Percentiles rank a stretch among this genome's conserved stretches.
Evolutionary conservation across 2,888 invertebrate genomes (phyloP).

Genomic region (Dryomyza anilis): DNA sequence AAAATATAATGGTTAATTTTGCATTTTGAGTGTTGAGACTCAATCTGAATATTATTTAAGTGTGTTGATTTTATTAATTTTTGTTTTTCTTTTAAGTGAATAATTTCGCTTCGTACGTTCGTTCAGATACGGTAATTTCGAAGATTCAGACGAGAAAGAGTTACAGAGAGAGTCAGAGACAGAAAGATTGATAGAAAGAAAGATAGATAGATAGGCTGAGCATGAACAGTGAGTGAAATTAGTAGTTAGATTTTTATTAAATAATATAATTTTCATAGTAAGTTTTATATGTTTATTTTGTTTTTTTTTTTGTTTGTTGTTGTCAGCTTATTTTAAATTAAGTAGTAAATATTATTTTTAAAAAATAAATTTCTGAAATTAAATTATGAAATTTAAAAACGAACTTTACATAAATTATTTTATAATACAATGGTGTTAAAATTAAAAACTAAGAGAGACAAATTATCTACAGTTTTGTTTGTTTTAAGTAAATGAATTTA

Average conservation of each 20-base stretch:
- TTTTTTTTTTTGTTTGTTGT: background rate
- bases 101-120: background rate
- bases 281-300: background rate
- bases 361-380: too few relatives aligned
- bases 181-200: too few relatives aligned
- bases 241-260: slow-evolving; percentile 11
- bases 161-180: too few relatives aligned
- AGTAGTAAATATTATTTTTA: slow-evolving; percentile 1
- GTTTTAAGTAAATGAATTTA: slow-evolving; percentile 45
- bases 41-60: too few relatives aligned
- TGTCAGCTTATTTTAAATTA: background rate
- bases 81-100: background rate
- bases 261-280: slow-evolving; percentile 5
- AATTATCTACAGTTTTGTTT: slow-evolving; percentile 8
- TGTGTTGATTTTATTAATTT: too few relatives aligned
- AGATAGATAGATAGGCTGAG: too few relatives aligned
- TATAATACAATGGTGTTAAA: slow-evolving; percentile 4
- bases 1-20: slow-evolving; percentile 18
- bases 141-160: background rate
- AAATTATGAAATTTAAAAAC: slow-evolving; percentile 8
- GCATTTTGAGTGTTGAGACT: slow-evolving; percentile 3
- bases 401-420: slow-evolving; percentile 10
- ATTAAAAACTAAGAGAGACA: background rate
- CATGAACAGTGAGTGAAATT: too few relatives aligned
- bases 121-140: background rate